phyloP scores from a whole-genome alignment of 1,140 invertebrate genomes.

The Zaprionus vittiger region DNA sequence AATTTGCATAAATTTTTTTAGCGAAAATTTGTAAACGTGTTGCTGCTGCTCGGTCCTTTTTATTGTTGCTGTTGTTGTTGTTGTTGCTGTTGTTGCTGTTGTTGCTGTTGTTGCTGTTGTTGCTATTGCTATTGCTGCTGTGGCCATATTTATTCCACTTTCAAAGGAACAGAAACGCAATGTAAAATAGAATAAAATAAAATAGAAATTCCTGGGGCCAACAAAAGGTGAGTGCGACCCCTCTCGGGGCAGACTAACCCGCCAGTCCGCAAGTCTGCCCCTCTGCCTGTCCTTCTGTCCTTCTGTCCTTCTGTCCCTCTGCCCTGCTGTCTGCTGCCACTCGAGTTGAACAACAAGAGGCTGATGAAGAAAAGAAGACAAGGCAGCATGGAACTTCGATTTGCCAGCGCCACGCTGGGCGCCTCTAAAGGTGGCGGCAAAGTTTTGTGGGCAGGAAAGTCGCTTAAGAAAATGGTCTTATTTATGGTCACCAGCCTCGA shows the following conservation, averaged over 20 bases:
- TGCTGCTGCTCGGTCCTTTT: not conserved
- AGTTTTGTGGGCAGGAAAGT: conserved; percentile 38
- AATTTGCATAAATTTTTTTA: conserved; percentile 71
- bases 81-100: not conserved
- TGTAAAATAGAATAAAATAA: conserved; percentile 61
- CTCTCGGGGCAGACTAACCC: conserved; percentile 18
- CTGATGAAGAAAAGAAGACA: conserved; percentile 3
- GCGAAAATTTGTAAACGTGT: conserved; percentile 51
- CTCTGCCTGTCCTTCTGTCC: not conserved
- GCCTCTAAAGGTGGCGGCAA: conserved; percentile 28
- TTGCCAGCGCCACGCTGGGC: conserved; percentile 22
- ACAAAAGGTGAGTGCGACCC: conserved; percentile 64
- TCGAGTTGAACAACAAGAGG: conserved; percentile 4
- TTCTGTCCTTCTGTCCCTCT: no score
- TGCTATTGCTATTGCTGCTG: not conserved
- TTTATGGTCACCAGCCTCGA: conserved; percentile 51
- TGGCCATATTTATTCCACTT: not conserved
- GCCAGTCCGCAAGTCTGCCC: not conserved
- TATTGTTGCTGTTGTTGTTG: conserved; percentile 9
- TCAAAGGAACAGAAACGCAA: conserved; percentile 39
- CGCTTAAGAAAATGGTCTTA: conserved; percentile 64
- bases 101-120: conserved; percentile 1
- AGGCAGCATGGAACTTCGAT: conserved; percentile 30
- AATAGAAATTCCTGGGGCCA: conserved; percentile 56
- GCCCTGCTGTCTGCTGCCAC: not conserved